Base-by-base conservation (phyloP, 2,797 vertebrate genomes). In the Rhynchonycteris naso region DNA sequence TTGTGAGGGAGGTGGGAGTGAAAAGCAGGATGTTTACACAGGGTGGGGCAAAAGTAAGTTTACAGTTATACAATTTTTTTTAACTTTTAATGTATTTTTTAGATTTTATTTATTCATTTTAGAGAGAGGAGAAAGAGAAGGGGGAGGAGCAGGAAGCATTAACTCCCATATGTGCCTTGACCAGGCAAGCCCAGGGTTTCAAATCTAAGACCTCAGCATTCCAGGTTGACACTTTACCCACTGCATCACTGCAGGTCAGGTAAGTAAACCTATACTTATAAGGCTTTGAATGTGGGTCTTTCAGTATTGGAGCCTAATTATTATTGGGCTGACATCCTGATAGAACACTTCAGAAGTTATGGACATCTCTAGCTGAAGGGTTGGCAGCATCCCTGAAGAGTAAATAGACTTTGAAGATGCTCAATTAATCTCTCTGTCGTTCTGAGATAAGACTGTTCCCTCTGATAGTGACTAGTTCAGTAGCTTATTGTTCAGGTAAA, bases 401-500 rank as follows among this genome's bases (percentile, higher is more conserved):
- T 58, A 50, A 74, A 86, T 12, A 33, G 30, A 28, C 9, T n/a
- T 52, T 33, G 26, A 66, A 74, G 21, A 2, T 16, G 28, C 61
- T 65, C 33, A 82, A 28, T n/a, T 35, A 68, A 75, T 26, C 28
- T n/a, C 65, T 66, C 50, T 47, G 7, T 35, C 75, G 50, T 26
- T 78, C 63, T 58, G 43, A 75, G 30, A 18, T 35, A 43, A 30
- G 66, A 52, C 56, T 61, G 74, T 82, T 61, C 19, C 43, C n/a
- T 61, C n/a, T 63, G 78, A 63, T 13, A 33, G 22, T 33, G 24
- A 15, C 21, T 38, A 38, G 21, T 30, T 65, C 56, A 85, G 66
- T 38, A 68, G 59, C 22, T 47, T 80, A 24, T 81, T 90, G 68
- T 86, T 86, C 74, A 75, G 75, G 80, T 80, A 85, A 90, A 90